phyloP scores from a whole-genome alignment of 2,113 vertebrate genomes.

The Canis aureus region DNA sequence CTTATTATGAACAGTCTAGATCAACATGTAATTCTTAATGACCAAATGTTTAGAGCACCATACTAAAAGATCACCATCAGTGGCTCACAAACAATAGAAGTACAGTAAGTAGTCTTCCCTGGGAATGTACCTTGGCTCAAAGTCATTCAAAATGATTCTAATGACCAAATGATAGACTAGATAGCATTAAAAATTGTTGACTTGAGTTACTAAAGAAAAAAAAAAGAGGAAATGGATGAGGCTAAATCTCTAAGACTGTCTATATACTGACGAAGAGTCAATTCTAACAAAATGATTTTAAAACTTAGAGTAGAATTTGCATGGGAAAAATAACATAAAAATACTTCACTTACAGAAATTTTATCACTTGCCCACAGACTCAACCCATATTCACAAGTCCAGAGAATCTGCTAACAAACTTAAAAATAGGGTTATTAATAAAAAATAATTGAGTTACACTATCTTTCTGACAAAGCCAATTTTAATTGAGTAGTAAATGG shows the following conservation, averaged over 20 bases:
- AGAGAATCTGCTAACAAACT: constrained; percentile 29
- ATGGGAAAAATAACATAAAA: neutral
- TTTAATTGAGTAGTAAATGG: constrained; percentile 27
- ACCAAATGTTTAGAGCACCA: neutral
- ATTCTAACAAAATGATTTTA: constrained; percentile 32
- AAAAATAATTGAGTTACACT: constrained; percentile 37
- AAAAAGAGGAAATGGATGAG: neutral
- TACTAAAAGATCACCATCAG: neutral
- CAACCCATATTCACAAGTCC: neutral
- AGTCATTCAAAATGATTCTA: constrained; percentile 37
- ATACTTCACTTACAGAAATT: neutral
- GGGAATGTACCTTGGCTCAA: neutral
- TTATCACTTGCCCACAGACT: neutral
- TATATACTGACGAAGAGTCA: neutral
- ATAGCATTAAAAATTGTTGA: neutral
- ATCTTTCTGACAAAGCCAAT: neutral
- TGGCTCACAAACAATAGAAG: neutral
- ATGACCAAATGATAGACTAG: constrained; percentile 21
- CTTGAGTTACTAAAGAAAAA: neutral
- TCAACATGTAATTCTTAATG: constrained; percentile 18
- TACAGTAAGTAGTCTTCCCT: neutral
- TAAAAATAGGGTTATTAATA: constrained; percentile 37
- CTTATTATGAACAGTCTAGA: neutral
- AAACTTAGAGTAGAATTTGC: neutral
- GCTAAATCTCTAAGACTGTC: neutral